phyloP scores from a whole-genome alignment of 2,113 vertebrate genomes.

The Apteryx mantelli region DNA sequence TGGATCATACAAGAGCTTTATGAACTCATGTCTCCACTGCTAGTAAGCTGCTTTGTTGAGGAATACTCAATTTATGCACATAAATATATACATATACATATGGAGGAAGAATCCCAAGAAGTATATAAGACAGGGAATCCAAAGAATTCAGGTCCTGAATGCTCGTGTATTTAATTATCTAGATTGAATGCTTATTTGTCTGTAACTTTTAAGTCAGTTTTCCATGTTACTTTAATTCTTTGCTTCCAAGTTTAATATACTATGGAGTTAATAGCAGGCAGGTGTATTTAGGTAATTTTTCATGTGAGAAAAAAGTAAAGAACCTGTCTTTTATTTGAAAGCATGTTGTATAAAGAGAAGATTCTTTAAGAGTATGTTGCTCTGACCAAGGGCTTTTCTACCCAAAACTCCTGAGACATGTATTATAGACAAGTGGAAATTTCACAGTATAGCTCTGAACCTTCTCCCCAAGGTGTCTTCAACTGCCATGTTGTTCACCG shows the following conservation, averaged over 20 bases:
- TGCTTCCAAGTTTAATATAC: not conserved
- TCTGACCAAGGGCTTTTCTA: constrained; percentile 16
- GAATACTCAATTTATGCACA: not conserved
- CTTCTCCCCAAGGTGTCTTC: constrained; percentile 34
- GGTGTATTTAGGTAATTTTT: not conserved
- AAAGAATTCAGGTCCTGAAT: not conserved
- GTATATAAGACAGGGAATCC: not conserved
- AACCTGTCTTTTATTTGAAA: not conserved
- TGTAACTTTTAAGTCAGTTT: not conserved
- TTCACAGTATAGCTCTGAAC: not conserved
- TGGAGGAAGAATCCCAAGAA: not conserved
- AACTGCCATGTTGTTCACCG: constrained; percentile 18
- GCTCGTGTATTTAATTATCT: not conserved
- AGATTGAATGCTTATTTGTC: not conserved
- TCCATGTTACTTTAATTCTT: not conserved
- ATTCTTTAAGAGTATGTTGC: not conserved
- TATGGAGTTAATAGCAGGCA: not conserved
- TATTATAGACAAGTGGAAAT: not conserved
- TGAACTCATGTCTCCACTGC: not conserved
- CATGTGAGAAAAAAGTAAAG: not conserved
- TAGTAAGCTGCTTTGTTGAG: not conserved
- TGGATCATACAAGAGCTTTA: not conserved
- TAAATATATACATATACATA: too few relatives aligned
- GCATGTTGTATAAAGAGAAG: not conserved
- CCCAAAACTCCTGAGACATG: not conserved